These are phyloP conservation scores for Pectinophora gossypiella DNA, from an alignment of 1,140 invertebrate genomes.

Conservation along the genomic window DNA sequence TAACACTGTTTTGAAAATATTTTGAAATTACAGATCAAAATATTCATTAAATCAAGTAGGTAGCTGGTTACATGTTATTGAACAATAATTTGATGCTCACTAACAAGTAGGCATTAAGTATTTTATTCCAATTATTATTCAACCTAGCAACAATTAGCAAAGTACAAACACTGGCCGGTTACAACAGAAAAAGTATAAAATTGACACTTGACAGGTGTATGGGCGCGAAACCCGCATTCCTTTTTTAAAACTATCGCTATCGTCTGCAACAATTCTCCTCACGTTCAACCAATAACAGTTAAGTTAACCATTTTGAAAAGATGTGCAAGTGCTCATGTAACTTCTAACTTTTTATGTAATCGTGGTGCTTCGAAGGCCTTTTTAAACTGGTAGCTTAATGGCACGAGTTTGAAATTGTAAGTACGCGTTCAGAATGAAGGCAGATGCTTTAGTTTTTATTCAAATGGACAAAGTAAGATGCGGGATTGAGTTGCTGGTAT, in stretches of 20 bases:
- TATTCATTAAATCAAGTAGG: too few species aligned
- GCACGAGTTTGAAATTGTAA: constrained; percentile 23
- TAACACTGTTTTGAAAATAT: too few species aligned
- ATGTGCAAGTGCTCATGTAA: too few species aligned
- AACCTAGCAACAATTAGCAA: too few species aligned
- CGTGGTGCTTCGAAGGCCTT: too few species aligned
- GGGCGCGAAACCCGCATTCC: constrained; percentile 37
- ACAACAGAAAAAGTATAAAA: constrained; percentile 17
- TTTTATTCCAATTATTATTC: too few species aligned
- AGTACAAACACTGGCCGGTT: constrained; percentile 2
- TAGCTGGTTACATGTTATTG: too few species aligned
- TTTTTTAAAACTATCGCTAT: constrained; percentile 27
- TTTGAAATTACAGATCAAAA: too few species aligned
- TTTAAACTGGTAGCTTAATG: constrained; percentile 5
- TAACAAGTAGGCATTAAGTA: too few species aligned
- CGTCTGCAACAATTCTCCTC: constrained; percentile 27
- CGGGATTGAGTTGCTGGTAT: constrained; percentile 4
- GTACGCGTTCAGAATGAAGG: constrained; percentile 22
- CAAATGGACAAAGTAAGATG: background rate
- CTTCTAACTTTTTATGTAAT: too few species aligned
- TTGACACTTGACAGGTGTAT: constrained; percentile 36
- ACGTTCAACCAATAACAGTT: constrained; percentile 24
- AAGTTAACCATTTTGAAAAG: constrained; percentile 13
- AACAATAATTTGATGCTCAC: too few species aligned
- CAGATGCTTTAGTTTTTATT: constrained; percentile 7